Evolutionary conservation across 2,888 invertebrate species (phyloP).

Genomic region (Phymatocera aterrima): DNA sequence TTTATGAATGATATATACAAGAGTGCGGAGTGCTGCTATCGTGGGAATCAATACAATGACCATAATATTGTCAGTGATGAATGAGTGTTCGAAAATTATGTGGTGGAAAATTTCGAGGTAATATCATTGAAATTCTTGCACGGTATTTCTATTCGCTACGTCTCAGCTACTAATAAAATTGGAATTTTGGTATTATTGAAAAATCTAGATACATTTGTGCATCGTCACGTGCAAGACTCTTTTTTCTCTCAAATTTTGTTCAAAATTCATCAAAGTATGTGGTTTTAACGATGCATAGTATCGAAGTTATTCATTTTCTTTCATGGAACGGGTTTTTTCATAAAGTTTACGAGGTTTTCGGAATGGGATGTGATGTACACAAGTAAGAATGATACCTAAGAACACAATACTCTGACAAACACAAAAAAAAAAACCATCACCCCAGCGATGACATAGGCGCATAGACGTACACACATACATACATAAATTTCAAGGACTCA

Average conservation of each 20-base stretch:
- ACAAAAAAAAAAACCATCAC: background rate
- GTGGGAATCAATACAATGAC: constrained; percentile 15
- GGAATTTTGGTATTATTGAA: background rate
- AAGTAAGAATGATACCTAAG: background rate
- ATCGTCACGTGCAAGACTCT: background rate
- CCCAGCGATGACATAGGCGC: background rate
- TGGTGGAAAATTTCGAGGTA: background rate
- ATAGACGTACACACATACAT: background rate
- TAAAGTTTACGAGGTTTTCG: too few relatives aligned
- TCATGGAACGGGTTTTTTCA: background rate
- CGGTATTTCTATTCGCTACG: constrained; percentile 17
- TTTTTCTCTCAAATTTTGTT: background rate
- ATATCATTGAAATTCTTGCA: background rate
- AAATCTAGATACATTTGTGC: background rate
- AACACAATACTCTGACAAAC: background rate
- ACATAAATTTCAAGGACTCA: background rate
- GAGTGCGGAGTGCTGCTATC: constrained; percentile 55
- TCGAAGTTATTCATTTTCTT: background rate
- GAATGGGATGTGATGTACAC: background rate
- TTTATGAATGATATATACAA: constrained; percentile 20
- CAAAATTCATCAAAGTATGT: background rate
- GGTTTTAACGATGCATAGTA: background rate
- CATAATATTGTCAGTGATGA: constrained; percentile 14
- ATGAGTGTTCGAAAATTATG: constrained; percentile 29
- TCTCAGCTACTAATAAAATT: background rate